phyloP scores from a whole-genome alignment of 2,888 invertebrate genomes.

The Acheta domesticus region DNA sequence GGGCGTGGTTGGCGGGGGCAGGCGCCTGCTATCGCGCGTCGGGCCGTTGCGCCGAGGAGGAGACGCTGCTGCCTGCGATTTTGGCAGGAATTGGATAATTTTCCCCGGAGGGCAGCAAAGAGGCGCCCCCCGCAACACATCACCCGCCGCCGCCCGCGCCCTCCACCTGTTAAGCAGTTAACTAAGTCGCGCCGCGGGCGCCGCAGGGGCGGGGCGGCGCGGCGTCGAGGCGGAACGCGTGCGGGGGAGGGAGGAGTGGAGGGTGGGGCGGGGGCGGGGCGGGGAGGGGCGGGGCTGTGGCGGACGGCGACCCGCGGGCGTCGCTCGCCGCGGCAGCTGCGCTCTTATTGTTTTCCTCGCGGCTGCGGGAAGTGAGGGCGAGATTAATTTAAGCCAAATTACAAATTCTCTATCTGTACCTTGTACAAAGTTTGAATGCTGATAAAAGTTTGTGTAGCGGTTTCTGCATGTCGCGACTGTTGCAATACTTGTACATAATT shows the following conservation, averaged over 20 bases:
- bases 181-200: constrained; percentile 35
- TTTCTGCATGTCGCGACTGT: constrained; percentile 10
- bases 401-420: constrained; percentile 7
- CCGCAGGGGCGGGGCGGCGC: constrained; percentile 28
- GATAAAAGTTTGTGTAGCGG: constrained; percentile 18
- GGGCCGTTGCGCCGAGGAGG: neutral
- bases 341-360: constrained; percentile 7
- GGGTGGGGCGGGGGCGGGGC: neutral
- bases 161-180: constrained; percentile 37
- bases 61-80: constrained; percentile 24
- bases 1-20: neutral
- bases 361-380: neutral
- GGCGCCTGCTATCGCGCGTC: neutral
- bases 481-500: constrained; percentile 22
- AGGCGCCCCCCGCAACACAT: neutral
- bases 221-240: neutral
- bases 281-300: neutral
- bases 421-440: constrained; percentile 18
- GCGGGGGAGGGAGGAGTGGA: constrained; percentile 22
- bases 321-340: neutral
- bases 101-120: constrained; percentile 35
- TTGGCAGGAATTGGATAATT: constrained; percentile 37
- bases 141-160: constrained; percentile 29
- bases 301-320: neutral
- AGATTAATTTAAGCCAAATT: constrained; percentile 18